phyloP scores from a whole-genome alignment of 64 coral and sea anemone genomes.

The Actinia tenebrosa region DNA sequence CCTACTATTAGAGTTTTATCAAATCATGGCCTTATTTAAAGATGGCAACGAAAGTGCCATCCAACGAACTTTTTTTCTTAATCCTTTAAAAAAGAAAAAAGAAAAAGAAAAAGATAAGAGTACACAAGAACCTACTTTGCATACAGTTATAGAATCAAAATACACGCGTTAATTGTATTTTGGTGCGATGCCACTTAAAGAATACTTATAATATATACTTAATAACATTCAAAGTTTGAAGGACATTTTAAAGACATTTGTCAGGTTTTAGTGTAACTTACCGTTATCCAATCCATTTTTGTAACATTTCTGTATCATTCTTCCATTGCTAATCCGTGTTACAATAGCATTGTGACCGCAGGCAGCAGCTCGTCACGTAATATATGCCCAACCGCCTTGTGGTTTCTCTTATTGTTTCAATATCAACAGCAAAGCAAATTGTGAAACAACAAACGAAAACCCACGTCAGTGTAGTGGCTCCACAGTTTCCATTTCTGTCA shows the following conservation, averaged over 20 bases:
- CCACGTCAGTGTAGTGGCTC: not conserved
- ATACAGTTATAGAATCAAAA: not conserved
- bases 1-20: too few species aligned
- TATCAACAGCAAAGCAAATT: not conserved
- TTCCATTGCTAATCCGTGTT: not conserved
- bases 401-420: conserved; percentile 9
- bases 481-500: not conserved
- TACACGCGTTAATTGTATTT: not conserved
- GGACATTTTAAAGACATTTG: not conserved
- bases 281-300: not conserved
- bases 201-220: not conserved
- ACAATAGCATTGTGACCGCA: not conserved
- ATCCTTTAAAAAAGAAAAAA: too few species aligned
- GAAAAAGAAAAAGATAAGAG: too few species aligned
- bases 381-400: not conserved
- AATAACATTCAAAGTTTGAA: not conserved
- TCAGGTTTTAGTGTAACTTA: not conserved
- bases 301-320: not conserved
- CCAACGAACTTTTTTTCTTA: too few species aligned
- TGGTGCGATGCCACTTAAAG: not conserved
- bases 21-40: too few species aligned
- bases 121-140: not conserved
- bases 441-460: conserved; percentile 9
- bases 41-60: too few species aligned
- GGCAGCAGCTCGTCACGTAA: not conserved